Evolutionary conservation across 2,797 vertebrate species (phyloP), one percentile per base, ranked within the genome.

Genomic region (Phoebastria nigripes): DNA sequence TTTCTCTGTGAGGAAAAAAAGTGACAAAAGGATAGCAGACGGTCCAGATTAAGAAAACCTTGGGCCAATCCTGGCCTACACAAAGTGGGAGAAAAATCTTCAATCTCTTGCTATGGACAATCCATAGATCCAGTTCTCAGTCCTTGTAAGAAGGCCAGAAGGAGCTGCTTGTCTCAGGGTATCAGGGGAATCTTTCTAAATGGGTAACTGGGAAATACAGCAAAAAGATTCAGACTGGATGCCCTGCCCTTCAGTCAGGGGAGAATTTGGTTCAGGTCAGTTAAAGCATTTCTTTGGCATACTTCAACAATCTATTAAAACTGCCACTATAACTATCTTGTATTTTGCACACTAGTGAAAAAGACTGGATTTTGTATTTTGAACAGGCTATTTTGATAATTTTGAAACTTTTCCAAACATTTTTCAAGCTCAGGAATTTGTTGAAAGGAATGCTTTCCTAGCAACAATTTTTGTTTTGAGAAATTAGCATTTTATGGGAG

Each of bases 221-320:
- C 72, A 35, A 51, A 78, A 84, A 5, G 8, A 15, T 33, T 87
- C 41, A 14, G 17, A 28, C 14, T 51, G 19, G 8, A 33, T 54
- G 12, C 6, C 31, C 35, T 70, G 8, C 13, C 5, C 5, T 66
- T 70, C 41, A 67, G 2, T 2, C 0, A 0, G 26, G 15, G 35
- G 5, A 65, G 13, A 44, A 37, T 41, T 47, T 74, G 8, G 5
- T 47, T 71, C 52, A 82, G 12, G 13, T 54, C 7, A 20, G 8
- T 21, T n/a, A 39, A 63, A 74, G 9, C 4, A 18, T 47, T 81
- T 92, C 21, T 87, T 62, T 26, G 8, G 2, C 12, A 63, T 51
- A 14, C 21, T 81, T 86, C 26, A 83, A 21, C 13, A 21, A 37
- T 46, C 18, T 67, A 9, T 54, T 67, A 56, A 59, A 84, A 69